These are phyloP conservation scores for Nipponia nippon DNA, from an alignment of 2,113 vertebrate genomes.

Conservation along the genomic window DNA sequence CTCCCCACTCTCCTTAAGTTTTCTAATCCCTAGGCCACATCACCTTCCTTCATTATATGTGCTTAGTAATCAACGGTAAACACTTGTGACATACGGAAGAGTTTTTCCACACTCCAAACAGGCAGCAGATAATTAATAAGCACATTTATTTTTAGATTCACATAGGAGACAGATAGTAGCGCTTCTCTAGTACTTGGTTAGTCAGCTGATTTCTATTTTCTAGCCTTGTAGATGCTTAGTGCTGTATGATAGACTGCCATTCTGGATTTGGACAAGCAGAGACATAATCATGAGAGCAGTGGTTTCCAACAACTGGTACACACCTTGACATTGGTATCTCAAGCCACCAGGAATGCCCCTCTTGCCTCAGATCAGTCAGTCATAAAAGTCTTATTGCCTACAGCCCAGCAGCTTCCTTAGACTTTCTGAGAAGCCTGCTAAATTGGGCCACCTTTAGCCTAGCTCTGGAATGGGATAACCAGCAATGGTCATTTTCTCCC, in stretches of 20 bases:
- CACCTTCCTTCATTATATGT: background rate
- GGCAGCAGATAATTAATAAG: background rate
- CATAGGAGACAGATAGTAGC: background rate
- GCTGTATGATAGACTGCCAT: background rate
- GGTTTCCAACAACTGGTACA: background rate
- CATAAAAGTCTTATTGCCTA: background rate
- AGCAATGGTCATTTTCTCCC: rapidly evolving
- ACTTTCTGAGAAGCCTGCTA: background rate
- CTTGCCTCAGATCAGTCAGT: background rate
- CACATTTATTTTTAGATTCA: background rate
- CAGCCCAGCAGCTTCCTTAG: background rate
- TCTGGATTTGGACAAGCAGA: background rate
- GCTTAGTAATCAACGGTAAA: background rate
- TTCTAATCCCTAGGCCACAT: background rate
- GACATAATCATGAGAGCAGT: background rate
- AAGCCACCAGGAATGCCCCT: background rate
- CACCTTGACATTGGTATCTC: rapidly evolving
- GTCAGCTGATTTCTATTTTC: background rate
- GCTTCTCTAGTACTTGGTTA: background rate
- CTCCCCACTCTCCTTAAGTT: background rate
- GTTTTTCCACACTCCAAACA: background rate
- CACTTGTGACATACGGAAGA: background rate
- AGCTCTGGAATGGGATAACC: background rate
- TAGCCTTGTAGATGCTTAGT: background rate
- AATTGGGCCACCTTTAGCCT: background rate